Base-by-base conservation (phyloP, 1,140 invertebrate genomes). In the Ceratina japonica region DNA sequence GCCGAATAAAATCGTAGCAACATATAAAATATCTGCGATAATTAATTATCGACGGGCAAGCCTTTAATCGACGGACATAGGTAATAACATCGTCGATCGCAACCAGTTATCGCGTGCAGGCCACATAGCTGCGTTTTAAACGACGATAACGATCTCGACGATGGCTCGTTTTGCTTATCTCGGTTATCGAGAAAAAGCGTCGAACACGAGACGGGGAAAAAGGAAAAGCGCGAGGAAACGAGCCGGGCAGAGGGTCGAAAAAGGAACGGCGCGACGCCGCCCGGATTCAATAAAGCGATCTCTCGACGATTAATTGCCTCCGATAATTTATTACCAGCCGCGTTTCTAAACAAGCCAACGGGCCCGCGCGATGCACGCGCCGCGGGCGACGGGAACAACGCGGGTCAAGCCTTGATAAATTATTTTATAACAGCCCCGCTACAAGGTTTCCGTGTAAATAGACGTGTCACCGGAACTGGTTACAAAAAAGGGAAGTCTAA, bases 221-320 rank as follows among this genome's bases (percentile, higher is more conserved):
- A 37, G 15, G 37, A 31, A 52, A 31, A 7, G 37, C n/a, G 15
- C 15, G 69, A 16, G 22, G 3, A 37, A 22, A 16, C 20, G 27
- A 63, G 62, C 62, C 68, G 62, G 44, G 44, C 44, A 20, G 20
- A 44, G 24, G 58, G 15, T 68, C 2, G 52, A 37, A 10, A 20
- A 20, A 20, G 13, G 27, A 16, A 58, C 24, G 27, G 65, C 22
- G 15, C n/a, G 58, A 8, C 20, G 52, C n/a, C n/a, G n/a, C 10
- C 15, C 24, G 10, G 56, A 62, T 77, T 77, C 75, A 77, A 77
- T 77, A 70, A 77, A 77, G 65, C 66, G 75, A 77, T 77, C 66
- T 10, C 24, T 54, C 54, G 44, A 52, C 66, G 75, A 77, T 77
- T 77, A 77, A 77, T 70, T 44, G 75, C 44, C 12, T 0, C 66